Base-by-base conservation (phyloP, 2,888 invertebrate species). In the Apodemia hepburni region DNA sequence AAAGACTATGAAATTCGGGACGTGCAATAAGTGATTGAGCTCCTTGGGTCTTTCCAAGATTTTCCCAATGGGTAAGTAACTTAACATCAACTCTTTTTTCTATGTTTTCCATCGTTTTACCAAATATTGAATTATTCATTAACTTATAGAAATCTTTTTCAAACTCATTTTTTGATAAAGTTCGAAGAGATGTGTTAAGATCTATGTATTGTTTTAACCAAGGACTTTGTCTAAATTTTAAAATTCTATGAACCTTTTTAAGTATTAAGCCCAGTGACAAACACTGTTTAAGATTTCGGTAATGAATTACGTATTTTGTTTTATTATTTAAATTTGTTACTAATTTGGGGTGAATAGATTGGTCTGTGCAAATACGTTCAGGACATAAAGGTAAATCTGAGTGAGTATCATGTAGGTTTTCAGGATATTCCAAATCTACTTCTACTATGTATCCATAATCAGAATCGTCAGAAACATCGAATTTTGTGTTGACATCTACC, bases 121-220 rank as follows among this genome's bases (percentile, higher is more conserved):
- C 80, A 67, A 76, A 82, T 1, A 80, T 68, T 11, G 59, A 59
- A 12, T 59, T 22, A 22, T 22, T 22, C 59, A 59, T 59, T 17
- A 38, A 38, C 17, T 59, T 59, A 38, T 59, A 59, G 18, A 59
- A 77, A 67, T 80, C 75, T 73, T 81, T 82, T 67, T 82, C 75
- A 69, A 80, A 84, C 17, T 76, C 71, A 47, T 74, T 75, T 33
- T 12, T 70, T 3, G 80, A 70, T 59, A 61, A 45, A 33, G 69
- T 75, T 62, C 81, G 62, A 35, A 79, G 61, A 54, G 74, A 59
- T 7, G 77, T 82, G 70, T 85, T 87, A 62, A 81, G 65, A 47
- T 81, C 76, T 54, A 84, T 81, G 65, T 83, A 83, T 62, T 68
- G 61, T 68, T 80, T 71, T 12, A 82, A 65, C 77, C 80, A 84